Evolutionary conservation across 2,113 vertebrate genomes (phyloP).

Genomic region (Centropristis striata): DNA sequence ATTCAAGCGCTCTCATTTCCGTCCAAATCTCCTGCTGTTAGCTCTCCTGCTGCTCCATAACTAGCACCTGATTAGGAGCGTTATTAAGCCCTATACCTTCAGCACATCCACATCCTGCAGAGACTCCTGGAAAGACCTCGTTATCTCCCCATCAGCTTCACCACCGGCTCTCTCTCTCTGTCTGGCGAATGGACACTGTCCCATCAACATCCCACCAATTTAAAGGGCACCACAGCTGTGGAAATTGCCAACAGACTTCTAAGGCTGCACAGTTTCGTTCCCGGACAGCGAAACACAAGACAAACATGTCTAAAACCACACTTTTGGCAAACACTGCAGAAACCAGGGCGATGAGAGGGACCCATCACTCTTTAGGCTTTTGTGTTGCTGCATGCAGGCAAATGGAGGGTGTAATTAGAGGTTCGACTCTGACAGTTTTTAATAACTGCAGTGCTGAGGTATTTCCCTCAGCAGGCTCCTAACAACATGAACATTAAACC

Average conservation of each 20-base stretch:
- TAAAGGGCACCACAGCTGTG: conserved; percentile 36
- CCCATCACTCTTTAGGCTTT: conserved; percentile 1
- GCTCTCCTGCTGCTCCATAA: conserved; percentile 50
- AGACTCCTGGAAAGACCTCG: conserved; percentile 46
- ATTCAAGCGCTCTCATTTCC: conserved; percentile 38
- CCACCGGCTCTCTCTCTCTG: conserved; percentile 17
- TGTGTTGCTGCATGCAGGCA: conserved; percentile 3
- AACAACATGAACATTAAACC: conserved; percentile 9
- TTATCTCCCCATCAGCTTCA: conserved; percentile 68
- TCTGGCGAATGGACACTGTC: conserved; percentile 50
- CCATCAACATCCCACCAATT: conserved; percentile 48
- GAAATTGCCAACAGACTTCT: conserved; percentile 40
- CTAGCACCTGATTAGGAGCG: conserved; percentile 63
- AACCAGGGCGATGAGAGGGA: conserved; percentile 21
- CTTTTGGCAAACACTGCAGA: conserved; percentile 20
- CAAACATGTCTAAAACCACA: conserved; percentile 28
- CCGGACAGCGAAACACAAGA: conserved; percentile 3
- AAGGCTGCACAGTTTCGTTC: neutral
- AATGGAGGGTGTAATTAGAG: conserved; percentile 49
- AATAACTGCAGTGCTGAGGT: conserved; percentile 17
- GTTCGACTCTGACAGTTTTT: conserved; percentile 29
- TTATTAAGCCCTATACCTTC: conserved; percentile 43
- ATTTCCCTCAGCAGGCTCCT: neutral
- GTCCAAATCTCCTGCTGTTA: conserved; percentile 23
- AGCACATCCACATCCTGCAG: conserved; percentile 51